Evolutionary conservation across 1,140 invertebrate genomes (phyloP).

Genomic region (Drosophila sechellia): DNA sequence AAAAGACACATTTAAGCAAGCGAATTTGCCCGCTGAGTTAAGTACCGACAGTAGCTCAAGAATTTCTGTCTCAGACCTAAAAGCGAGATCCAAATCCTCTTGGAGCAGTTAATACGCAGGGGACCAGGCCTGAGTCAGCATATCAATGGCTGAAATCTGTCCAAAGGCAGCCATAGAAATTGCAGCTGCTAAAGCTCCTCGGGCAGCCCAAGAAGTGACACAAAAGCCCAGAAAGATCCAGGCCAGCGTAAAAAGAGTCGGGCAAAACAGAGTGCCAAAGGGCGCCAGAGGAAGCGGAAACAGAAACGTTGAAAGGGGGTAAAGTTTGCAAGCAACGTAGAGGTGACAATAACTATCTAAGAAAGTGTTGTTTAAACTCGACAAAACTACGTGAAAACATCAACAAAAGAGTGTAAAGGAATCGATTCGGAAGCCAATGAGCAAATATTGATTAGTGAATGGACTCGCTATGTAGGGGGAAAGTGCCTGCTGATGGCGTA

Average conservation of each 20-base stretch:
- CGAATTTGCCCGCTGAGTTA: slow-evolving; percentile 1
- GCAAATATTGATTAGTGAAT: slow-evolving; percentile 42
- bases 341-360: slow-evolving; percentile 40
- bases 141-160: slow-evolving; percentile 55
- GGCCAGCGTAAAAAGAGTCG: slow-evolving; percentile 46
- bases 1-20: background rate
- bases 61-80: slow-evolving; percentile 14
- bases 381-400: slow-evolving; percentile 19
- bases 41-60: slow-evolving; percentile 7
- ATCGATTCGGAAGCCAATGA: slow-evolving; percentile 33
- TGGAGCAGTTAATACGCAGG: slow-evolving; percentile 25
- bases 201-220: slow-evolving; percentile 60
- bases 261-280: slow-evolving; percentile 15
- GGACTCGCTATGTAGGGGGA: background rate
- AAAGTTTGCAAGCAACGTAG: slow-evolving; percentile 5
- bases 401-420: slow-evolving; percentile 25
- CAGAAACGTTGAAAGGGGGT: background rate
- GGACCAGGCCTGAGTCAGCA: slow-evolving; percentile 32
- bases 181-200: slow-evolving; percentile 43
- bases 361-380: slow-evolving; percentile 39
- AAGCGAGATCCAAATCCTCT: slow-evolving; percentile 28
- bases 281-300: slow-evolving; percentile 4
- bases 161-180: slow-evolving; percentile 57
- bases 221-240: slow-evolving; percentile 63
- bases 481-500: background rate